Percentiles rank a stretch among this genome's conserved stretches.
Conservation (phyloP, 2,113 vertebrate species). For the Formicarius rufipectus region DNA sequence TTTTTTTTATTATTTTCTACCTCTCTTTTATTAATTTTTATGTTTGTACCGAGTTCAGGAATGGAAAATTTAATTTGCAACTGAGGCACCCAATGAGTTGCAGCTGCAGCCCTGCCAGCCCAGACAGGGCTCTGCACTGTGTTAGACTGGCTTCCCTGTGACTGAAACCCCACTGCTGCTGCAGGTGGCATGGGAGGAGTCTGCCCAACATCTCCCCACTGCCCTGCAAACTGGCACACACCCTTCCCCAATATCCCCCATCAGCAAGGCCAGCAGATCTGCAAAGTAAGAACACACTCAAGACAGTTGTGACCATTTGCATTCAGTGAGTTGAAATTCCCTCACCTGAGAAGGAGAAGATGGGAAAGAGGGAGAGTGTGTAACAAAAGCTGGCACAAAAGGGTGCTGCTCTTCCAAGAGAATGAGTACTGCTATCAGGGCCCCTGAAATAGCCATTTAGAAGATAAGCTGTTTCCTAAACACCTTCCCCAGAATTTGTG, state of each 20-base stretch:
- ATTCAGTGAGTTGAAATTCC: background rate
- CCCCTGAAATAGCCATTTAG: background rate
- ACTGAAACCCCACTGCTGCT: background rate
- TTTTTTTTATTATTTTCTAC: background rate
- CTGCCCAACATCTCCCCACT: background rate
- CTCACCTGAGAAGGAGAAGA: background rate
- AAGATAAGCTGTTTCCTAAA: background rate
- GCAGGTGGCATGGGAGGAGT: accelerated
- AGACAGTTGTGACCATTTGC: background rate
- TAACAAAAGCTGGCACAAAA: background rate
- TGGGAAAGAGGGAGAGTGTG: background rate
- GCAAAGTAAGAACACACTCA: background rate
- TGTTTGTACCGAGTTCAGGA: background rate
- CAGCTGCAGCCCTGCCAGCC: background rate
- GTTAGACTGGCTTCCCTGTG: background rate
- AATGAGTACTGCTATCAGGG: background rate
- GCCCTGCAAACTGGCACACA: background rate
- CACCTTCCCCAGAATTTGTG: background rate
- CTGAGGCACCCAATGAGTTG: background rate
- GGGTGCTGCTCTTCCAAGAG: background rate
- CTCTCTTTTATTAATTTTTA: background rate
- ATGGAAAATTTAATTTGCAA: background rate
- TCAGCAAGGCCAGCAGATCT: background rate
- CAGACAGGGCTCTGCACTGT: background rate
- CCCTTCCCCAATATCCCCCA: background rate